Percentiles rank a stretch among this genome's conserved stretches.
phyloP scores from a whole-genome alignment of 2,888 invertebrate species.

The Hipparchia sbordonii region DNA sequence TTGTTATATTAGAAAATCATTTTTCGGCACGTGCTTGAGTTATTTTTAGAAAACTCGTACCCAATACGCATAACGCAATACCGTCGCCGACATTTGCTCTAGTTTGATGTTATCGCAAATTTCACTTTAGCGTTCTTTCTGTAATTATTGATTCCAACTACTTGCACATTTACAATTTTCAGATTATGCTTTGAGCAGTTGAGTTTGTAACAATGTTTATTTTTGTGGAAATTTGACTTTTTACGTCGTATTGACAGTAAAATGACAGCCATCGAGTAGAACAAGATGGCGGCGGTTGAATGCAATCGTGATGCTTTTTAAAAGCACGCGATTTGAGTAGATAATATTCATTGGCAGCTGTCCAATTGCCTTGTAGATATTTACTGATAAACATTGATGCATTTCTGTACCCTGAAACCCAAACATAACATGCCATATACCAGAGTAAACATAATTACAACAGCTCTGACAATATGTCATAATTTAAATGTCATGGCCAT shows the following conservation, averaged over 20 bases:
- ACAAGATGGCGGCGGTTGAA: conserved; percentile 64
- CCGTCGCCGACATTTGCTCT: conserved; percentile 5
- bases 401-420: too few relatives aligned
- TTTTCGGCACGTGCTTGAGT: conserved; percentile 67
- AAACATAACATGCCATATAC: too few relatives aligned
- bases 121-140: neutral
- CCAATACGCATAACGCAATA: conserved; percentile 22
- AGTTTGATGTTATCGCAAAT: neutral
- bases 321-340: conserved; percentile 64
- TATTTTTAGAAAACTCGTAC: conserved; percentile 67
- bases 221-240: conserved; percentile 39
- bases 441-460: too few relatives aligned
- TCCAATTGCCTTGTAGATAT: conserved; percentile 51
- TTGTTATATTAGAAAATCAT: conserved; percentile 22
- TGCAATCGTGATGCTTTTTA: conserved; percentile 43
- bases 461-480: too few relatives aligned
- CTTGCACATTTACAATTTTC: neutral
- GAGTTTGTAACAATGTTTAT: conserved; percentile 31
- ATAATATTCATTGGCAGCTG: neutral
- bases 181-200: conserved; percentile 13
- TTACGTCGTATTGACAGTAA: conserved; percentile 75
- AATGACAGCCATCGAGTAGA: conserved; percentile 68
- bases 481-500: too few relatives aligned
- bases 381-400: too few relatives aligned
- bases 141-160: neutral